Percentiles rank a stretch among this genome's conserved stretches.
These are phyloP conservation scores for Eueremaeus valkanovi DNA, from an alignment of 2,888 invertebrate genomes.

Conservation along the genomic window DNA sequence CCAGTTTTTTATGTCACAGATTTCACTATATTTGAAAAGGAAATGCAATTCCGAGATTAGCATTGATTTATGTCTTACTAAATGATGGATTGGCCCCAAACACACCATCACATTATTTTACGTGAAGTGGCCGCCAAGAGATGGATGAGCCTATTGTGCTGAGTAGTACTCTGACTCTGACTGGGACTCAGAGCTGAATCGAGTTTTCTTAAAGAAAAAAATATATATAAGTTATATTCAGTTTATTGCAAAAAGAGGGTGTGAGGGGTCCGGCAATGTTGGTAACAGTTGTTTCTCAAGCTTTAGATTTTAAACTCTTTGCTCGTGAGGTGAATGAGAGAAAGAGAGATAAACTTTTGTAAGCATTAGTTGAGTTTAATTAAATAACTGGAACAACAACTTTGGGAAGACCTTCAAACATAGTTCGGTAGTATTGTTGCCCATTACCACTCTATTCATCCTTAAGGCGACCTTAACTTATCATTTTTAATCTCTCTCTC, in stretches of 20 bases:
- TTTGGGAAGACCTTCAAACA: constrained; percentile 18
- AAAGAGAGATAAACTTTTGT: too few species aligned
- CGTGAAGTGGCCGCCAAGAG: neutral
- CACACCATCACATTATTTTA: constrained; percentile 28
- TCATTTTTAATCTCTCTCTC: too few species aligned
- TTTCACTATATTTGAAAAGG: constrained; percentile 25
- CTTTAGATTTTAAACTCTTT: neutral
- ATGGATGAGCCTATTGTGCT: constrained; percentile 23
- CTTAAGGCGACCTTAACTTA: neutral
- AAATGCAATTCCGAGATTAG: constrained; percentile 23
- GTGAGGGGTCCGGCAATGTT: neutral
- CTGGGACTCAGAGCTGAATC: too few species aligned
- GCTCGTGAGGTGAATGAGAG: too few species aligned
- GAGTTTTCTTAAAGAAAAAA: neutral
- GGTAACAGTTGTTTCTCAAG: constrained; percentile 5
- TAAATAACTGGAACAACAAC: constrained; percentile 13
- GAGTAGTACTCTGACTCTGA: too few species aligned
- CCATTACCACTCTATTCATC: neutral
- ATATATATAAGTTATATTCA: neutral
- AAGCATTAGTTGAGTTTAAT: neutral
- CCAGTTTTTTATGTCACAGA: constrained; percentile 3
- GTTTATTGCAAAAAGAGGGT: constrained; percentile 1
- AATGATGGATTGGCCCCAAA: constrained; percentile 27
- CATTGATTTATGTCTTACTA: constrained; percentile 20
- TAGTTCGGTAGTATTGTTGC: neutral